Percentiles rank a stretch among this genome's conserved stretches.
Conservation (phyloP, 2,113 vertebrate genomes). For the Chionomys nivalis region DNA sequence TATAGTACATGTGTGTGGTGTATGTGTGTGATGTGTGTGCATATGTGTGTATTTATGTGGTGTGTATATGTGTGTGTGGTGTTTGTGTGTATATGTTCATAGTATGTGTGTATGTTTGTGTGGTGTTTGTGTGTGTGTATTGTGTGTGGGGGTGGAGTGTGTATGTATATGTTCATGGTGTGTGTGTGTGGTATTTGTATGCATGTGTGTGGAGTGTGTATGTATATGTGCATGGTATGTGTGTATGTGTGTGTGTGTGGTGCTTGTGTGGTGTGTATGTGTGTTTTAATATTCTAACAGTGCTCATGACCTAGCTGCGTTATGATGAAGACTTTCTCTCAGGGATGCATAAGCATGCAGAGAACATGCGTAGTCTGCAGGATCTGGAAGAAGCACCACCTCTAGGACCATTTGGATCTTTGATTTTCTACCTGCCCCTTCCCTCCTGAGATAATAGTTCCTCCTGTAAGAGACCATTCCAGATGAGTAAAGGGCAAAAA, state of each 20-base stretch:
- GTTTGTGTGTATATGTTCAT: not conserved
- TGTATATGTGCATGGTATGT: no score
- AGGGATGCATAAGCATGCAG: not conserved
- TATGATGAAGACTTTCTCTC: not conserved
- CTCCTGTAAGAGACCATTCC: not conserved
- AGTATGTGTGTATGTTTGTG: not conserved
- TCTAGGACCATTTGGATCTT: not conserved
- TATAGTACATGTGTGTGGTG: not conserved
- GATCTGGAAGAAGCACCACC: not conserved
- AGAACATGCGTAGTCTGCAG: not conserved
- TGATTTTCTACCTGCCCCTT: not conserved
- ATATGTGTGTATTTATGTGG: no score
- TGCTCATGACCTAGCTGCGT: not conserved
- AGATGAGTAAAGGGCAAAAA: constrained; percentile 30
- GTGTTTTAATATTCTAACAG: not conserved
- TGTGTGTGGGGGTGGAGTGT: not conserved
- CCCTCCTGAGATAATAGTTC: not conserved
- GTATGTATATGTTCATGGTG: no score
- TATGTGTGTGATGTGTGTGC: no score
- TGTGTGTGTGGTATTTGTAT: no score
- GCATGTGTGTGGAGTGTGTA: no score
- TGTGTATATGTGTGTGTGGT: no score
- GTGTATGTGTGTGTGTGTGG: no score
- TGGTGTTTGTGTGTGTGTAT: not conserved
- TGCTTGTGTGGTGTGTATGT: no score